Conservation (phyloP, 1,140 invertebrate genomes). For the Nephotettix cincticeps region DNA sequence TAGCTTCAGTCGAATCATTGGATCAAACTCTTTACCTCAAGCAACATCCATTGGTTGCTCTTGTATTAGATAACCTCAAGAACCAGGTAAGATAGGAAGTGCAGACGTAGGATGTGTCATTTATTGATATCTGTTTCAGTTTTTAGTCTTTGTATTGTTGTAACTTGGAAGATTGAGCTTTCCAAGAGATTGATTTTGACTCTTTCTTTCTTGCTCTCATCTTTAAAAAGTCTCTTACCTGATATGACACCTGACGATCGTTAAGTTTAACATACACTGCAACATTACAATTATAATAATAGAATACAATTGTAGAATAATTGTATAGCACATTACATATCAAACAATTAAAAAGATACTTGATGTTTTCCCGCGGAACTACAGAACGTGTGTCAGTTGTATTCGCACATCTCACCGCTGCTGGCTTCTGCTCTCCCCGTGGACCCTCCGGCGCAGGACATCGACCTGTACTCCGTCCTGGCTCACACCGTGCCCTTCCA, state of each 20-base stretch:
- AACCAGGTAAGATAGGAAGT: no score
- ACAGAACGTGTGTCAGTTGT: neutral
- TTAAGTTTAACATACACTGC: neutral
- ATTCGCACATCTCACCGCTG: neutral
- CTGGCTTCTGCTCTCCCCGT: neutral
- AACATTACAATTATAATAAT: neutral
- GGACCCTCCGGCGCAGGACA: neutral
- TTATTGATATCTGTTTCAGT: neutral
- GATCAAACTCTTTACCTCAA: neutral
- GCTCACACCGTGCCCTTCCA: slow-evolving; percentile 7
- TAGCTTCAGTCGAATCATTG: neutral
- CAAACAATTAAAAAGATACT: neutral
- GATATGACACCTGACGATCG: neutral
- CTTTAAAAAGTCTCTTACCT: neutral
- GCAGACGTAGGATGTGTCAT: no score
- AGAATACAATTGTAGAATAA: neutral
- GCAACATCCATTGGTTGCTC: neutral
- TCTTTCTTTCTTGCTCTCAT: neutral
- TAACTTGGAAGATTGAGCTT: no score
- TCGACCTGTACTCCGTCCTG: neutral
- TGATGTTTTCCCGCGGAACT: neutral
- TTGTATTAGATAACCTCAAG: neutral
- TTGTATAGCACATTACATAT: neutral
- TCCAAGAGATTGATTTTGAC: no score
- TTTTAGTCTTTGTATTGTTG: neutral